Percentiles rank a stretch among this genome's conserved stretches.
phyloP scores from a whole-genome alignment of 1,140 invertebrate genomes.

The Pseudomyrmex pallidus region DNA sequence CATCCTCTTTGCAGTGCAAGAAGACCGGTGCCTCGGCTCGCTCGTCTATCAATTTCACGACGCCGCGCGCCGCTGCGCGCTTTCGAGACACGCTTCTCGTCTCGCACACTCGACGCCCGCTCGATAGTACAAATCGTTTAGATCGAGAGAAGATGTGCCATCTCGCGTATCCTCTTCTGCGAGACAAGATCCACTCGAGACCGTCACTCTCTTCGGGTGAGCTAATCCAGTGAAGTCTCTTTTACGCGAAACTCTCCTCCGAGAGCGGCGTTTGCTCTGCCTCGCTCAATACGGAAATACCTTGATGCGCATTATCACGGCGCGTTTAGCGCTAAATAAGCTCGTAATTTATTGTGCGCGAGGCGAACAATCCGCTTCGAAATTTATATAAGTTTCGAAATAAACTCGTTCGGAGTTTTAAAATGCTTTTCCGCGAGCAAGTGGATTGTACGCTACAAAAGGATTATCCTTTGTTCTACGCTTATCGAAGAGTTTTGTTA shows the following conservation, averaged over 20 bases:
- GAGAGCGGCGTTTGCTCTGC: background rate
- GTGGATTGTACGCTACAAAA: too few species aligned
- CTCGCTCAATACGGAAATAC: constrained; percentile 8
- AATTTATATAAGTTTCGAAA: background rate
- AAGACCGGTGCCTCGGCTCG: background rate
- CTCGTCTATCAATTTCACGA: constrained; percentile 47
- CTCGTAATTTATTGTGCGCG: background rate
- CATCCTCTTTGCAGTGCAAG: background rate
- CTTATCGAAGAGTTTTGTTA: constrained; percentile 3
- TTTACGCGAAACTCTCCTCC: constrained; percentile 20
- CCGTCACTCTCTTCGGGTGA: constrained; percentile 9
- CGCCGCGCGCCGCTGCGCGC: background rate
- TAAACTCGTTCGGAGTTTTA: too few species aligned
- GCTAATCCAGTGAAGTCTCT: constrained; percentile 25
- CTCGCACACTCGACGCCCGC: constrained; percentile 5
- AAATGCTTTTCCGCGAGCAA: too few species aligned
- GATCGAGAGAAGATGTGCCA: constrained; percentile 37
- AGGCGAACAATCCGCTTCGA: background rate
- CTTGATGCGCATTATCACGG: background rate
- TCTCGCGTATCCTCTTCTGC: constrained; percentile 33
- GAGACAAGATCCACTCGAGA: constrained; percentile 40
- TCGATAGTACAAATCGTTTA: constrained; percentile 48
- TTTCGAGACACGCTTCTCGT: constrained; percentile 11
- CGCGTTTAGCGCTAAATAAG: background rate
- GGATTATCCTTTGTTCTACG: too few species aligned